Base-by-base conservation (phyloP, 2,113 vertebrate species). In the Siniperca knerii region DNA sequence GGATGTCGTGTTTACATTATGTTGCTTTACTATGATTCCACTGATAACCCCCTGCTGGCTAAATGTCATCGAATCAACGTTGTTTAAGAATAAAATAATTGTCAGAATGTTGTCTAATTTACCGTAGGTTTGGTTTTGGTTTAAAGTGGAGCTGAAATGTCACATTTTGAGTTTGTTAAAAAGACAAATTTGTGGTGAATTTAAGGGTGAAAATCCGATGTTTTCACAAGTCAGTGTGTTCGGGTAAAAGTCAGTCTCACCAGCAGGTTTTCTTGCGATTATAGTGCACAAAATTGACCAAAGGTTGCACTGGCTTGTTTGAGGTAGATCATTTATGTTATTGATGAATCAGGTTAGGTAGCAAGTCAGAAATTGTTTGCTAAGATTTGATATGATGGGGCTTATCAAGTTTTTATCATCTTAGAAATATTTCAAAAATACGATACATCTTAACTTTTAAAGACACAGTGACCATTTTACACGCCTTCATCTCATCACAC, bases 1-100 rank as follows among this genome's bases (percentile, higher is more conserved):
- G 21, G 52, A 81, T 66, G 69, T 52, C 2, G 1, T 77, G 35
- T n/a, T 79, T 82, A 60, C 35, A 66, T 75, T 8, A 72, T 35
- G 42, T 60, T 50, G 54, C 21, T 35, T 81, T 54, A 4, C 44
- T 75, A 2, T 35, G 13, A 84, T 64, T 46, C 8, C 54, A 69
- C 0, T 57, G 60, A 79, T 72, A 58, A 73, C 5, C 21, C 11
- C 55, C 46, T 25, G 15, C 11, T 60, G 66, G 55, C 35, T 84
- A 75, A 81, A 81, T 15, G 57, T 86, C 58, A 66, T 3, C 12
- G 0, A 71, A 65, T 74, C 50, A 55, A 16, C 54, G 52, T 61
- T 61, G 52, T 61, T 46, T 20, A 4, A 12, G 13, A 72, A 73
- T 29, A 29, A 29, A 29, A 29, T 1, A 29, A 13, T 37, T 68